Evolutionary conservation across 2,113 vertebrate species (phyloP).

Genomic region (Eonycteris spelaea): DNA sequence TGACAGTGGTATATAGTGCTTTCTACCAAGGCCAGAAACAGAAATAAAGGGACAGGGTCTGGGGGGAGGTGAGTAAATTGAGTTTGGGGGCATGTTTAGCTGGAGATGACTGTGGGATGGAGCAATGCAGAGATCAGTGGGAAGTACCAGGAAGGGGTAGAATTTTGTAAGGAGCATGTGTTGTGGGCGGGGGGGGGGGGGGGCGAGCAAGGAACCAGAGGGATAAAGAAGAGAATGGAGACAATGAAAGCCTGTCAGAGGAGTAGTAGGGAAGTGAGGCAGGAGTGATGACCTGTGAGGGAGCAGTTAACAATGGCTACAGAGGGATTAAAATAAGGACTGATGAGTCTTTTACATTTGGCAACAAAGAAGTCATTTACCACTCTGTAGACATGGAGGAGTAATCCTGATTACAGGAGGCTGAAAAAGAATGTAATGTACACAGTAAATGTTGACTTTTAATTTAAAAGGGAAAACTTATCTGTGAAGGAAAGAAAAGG

Average conservation of each 20-base stretch:
- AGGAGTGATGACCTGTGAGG: neutral
- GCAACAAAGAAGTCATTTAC: neutral
- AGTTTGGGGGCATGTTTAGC: neutral
- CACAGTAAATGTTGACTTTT: neutral
- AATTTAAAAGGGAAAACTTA: neutral
- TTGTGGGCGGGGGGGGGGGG: no score
- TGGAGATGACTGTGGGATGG: neutral
- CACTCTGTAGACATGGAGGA: neutral
- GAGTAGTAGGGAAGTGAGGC: neutral
- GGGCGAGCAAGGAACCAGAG: neutral
- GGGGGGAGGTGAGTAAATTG: neutral
- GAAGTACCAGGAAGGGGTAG: neutral
- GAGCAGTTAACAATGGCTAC: neutral
- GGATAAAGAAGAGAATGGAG: neutral
- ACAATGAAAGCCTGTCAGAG: neutral
- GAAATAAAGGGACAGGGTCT: neutral
- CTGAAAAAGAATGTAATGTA: neutral
- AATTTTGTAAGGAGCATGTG: neutral
- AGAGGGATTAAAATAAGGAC: neutral
- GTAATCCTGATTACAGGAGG: neutral
- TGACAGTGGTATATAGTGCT: neutral
- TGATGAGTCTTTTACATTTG: neutral
- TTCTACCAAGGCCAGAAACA: neutral
- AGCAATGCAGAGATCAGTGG: neutral
- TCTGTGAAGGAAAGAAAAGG: neutral